Evolutionary conservation across 2,113 vertebrate genomes (phyloP).

Genomic region (Origma solitaria): DNA sequence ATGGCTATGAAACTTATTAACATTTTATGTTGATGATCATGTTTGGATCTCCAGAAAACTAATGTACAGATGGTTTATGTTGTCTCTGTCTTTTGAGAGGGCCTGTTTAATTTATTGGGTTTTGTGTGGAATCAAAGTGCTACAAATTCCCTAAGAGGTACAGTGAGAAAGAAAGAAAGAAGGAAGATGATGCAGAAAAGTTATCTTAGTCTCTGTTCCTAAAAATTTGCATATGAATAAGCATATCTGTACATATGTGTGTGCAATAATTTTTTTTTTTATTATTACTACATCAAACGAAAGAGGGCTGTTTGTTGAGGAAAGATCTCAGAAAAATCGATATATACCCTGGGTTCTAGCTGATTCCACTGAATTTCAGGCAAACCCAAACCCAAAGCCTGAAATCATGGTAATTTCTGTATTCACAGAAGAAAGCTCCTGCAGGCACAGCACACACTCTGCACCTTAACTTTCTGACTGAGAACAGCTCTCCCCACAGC

Average conservation of each 20-base stretch:
- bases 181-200: not conserved
- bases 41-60: slow-evolving; percentile 18
- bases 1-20: slow-evolving; percentile 26
- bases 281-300: not conserved
- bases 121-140: slow-evolving; percentile 4
- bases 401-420: not conserved
- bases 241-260: not conserved
- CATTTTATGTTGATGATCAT: slow-evolving; percentile 18
- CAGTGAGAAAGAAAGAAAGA: not conserved
- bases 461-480: not conserved
- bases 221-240: not conserved
- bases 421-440: not conserved
- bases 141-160: not conserved
- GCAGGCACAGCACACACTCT: not conserved
- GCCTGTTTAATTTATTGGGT: not conserved
- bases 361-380: not conserved
- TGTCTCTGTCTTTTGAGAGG: not conserved
- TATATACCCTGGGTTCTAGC: not conserved
- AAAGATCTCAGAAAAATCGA: not conserved
- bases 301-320: not conserved
- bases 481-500: not conserved
- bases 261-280: not conserved
- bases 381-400: not conserved
- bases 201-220: not conserved
- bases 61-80: slow-evolving; percentile 33